A percentile compares a stretch with the other conserved stretches of the same genome.
Conservation (phyloP, 2,797 vertebrate genomes). For the Meda fulgida region DNA sequence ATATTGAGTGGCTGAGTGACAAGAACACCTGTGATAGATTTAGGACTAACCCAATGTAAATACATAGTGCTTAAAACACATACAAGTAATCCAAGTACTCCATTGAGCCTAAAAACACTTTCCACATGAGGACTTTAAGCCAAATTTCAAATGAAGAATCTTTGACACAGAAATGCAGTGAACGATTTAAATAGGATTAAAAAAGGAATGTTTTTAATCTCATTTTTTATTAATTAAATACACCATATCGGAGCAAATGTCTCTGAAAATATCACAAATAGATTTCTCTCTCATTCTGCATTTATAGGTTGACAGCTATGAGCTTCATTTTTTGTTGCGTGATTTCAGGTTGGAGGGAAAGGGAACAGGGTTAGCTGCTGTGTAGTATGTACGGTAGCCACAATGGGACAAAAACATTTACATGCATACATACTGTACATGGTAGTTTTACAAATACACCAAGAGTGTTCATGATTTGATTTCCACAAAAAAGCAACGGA, state of each 20-base stretch:
- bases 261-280: slow-evolving; percentile 99
- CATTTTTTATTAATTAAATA: slow-evolving; percentile 99
- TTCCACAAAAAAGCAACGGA: slow-evolving; percentile 94
- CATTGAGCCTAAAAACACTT: slow-evolving; percentile 5
- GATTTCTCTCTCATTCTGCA: slow-evolving; percentile 99
- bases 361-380: slow-evolving; percentile 45
- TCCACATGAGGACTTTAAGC: not conserved
- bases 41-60: not conserved
- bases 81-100: not conserved
- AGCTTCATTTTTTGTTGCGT: slow-evolving; percentile 81
- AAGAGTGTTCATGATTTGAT: slow-evolving; percentile 93
- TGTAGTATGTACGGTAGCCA: slow-evolving; percentile 86
- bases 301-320: slow-evolving; percentile 92
- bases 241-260: slow-evolving; percentile 99
- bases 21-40: slow-evolving; percentile 19
- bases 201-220: slow-evolving; percentile 79
- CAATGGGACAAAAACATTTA: slow-evolving; percentile 96
- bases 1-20: slow-evolving; percentile 31
- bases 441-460: slow-evolving; percentile 99
- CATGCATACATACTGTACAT: slow-evolving; percentile 98
- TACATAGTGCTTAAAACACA: not conserved
- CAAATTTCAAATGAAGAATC: slow-evolving; percentile 24
- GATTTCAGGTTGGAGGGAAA: slow-evolving; percentile 69
- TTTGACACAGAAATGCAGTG: slow-evolving; percentile 34
- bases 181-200: slow-evolving; percentile 49